Conservation (phyloP, 2,888 invertebrate genomes). For the Leucoma salicis region DNA sequence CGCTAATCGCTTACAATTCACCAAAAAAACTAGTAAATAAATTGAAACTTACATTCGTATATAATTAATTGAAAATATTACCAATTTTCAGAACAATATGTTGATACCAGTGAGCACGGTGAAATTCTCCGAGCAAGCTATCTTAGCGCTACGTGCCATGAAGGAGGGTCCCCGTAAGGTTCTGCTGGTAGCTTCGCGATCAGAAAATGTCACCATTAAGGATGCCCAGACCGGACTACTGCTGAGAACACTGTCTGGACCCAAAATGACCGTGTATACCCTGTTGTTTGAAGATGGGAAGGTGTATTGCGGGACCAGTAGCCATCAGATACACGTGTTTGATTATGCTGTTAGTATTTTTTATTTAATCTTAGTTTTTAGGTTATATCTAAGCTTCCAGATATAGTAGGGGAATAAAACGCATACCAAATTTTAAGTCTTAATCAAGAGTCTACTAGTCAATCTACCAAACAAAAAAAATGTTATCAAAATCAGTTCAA, state of each 20-base stretch:
- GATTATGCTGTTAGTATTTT: constrained; percentile 86
- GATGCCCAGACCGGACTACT: constrained; percentile 87
- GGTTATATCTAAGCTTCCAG: too few relatives aligned
- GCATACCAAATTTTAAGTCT: too few relatives aligned
- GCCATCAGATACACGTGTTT: constrained; percentile 86
- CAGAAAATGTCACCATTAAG: constrained; percentile 86
- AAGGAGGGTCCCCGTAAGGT: constrained; percentile 88
- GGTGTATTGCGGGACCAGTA: constrained; percentile 90
- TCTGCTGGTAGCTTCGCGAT: constrained; percentile 86
- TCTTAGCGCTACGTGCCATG: constrained; percentile 86
- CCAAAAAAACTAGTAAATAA: too few relatives aligned
- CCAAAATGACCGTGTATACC: constrained; percentile 85
- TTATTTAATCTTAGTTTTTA: background rate
- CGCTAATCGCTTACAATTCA: too few relatives aligned
- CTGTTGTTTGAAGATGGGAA: constrained; percentile 85
- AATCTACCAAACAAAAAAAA: too few relatives aligned
- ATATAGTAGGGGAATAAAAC: too few relatives aligned
- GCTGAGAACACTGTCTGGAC: constrained; percentile 83
- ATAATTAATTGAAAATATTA: too few relatives aligned
- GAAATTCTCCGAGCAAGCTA: constrained; percentile 84
- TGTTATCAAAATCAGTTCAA: too few relatives aligned
- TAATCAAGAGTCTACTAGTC: too few relatives aligned
- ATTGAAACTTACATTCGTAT: too few relatives aligned
- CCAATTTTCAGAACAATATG: constrained; percentile 79
- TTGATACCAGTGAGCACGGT: constrained; percentile 76